These are phyloP conservation scores for Xenops minutus DNA, from an alignment of 2,797 vertebrate species.

Conservation along the genomic window DNA sequence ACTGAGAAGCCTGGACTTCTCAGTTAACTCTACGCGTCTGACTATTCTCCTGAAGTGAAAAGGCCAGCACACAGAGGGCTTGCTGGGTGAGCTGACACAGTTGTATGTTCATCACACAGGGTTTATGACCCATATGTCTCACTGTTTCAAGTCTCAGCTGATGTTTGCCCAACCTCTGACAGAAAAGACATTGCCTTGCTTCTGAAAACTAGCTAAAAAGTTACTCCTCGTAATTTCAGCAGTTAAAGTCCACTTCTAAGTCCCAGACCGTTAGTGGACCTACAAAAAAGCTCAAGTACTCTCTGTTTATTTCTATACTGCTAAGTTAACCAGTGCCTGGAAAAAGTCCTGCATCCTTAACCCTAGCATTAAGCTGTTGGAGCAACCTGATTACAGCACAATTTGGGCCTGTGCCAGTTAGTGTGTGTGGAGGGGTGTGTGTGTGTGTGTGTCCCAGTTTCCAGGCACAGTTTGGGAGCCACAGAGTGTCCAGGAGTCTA, in stretches of 20 bases:
- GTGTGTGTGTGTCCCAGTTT: no score
- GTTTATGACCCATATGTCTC: background rate
- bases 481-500: background rate
- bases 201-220: background rate
- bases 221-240: background rate
- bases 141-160: background rate
- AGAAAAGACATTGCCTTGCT: background rate
- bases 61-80: fast-evolving
- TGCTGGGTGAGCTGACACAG: background rate
- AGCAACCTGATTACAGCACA: background rate
- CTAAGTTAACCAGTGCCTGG: background rate
- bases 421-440: no score
- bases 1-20: background rate
- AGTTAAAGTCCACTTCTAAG: background rate
- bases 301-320: background rate
- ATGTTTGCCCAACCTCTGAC: background rate
- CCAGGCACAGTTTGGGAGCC: background rate
- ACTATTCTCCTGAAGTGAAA: background rate
- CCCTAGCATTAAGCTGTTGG: background rate
- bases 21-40: fast-evolving
- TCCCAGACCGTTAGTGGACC: background rate
- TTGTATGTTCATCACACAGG: fast-evolving
- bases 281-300: background rate
- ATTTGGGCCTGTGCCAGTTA: background rate
- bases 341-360: background rate